Conservation (phyloP, 2,113 vertebrate genomes). For the Nannobrachium achirus region DNA sequence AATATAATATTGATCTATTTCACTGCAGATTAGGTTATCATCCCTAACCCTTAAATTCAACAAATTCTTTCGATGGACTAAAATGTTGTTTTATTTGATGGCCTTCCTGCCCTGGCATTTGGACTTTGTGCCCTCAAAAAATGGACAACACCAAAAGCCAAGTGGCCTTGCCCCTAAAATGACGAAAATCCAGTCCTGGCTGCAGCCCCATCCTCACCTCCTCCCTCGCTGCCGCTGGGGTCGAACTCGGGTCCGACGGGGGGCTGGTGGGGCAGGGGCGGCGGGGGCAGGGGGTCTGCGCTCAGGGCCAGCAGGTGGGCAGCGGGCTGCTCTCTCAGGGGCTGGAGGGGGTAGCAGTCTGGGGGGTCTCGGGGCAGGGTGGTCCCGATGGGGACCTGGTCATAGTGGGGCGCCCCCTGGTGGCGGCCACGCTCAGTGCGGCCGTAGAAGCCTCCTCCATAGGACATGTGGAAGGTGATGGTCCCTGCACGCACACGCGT, state of each 20-base stretch:
- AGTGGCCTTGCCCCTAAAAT: too few relatives aligned
- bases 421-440: constrained; percentile 71
- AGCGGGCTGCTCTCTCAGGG: constrained; percentile 62
- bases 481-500: constrained; percentile 55
- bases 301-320: constrained; percentile 70
- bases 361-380: constrained; percentile 35
- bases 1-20: too few relatives aligned
- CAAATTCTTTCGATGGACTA: too few relatives aligned
- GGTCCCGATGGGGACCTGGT: constrained; percentile 73
- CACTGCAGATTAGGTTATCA: too few relatives aligned
- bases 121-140: too few relatives aligned
- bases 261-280: constrained; percentile 87
- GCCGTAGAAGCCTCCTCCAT: constrained; percentile 66
- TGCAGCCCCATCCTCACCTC: too few relatives aligned
- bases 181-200: too few relatives aligned
- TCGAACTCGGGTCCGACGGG: constrained; percentile 83
- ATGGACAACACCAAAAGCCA: too few relatives aligned
- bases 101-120: too few relatives aligned
- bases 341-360: constrained; percentile 35
- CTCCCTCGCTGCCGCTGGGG: constrained; percentile 73
- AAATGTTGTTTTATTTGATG: too few relatives aligned
- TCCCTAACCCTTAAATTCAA: too few relatives aligned
- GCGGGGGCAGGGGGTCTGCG: constrained; percentile 84
- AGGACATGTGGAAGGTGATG: constrained; percentile 76
- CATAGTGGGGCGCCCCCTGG: constrained; percentile 72